Evolutionary conservation across 2,797 vertebrate genomes (phyloP), one percentile per base, ranked within the genome.

Genomic region (Poeciliopsis gracilis): DNA sequence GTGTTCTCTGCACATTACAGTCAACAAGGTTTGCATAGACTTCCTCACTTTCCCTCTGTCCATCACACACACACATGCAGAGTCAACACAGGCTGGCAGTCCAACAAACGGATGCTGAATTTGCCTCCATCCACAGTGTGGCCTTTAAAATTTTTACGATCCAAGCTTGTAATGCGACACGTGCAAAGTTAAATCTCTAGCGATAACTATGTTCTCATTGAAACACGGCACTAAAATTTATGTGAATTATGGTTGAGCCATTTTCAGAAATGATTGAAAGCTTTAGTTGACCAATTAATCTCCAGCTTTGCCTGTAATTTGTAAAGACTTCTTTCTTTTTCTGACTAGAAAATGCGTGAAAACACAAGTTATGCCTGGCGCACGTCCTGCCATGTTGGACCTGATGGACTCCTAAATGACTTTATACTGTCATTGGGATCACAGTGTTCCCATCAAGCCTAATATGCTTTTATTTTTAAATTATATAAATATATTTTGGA

Each of bases 151-250:
- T 69, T 83, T 90, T 93, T 87, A 88, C 36, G 61, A 84, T 71
- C 81, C 70, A 41, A 82, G 75, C 73, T 83, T 47, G 78, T 87
- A 79, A 87, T 90, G 85, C 78, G 49, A 78, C 81, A 79, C 66
- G 11, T 49, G 73, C 76, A 18, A 81, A 84, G 80, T 78, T 83
- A 84, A 83, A 86, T 88, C 82, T 45, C 10, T 38, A 59, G 81
- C n/a, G 74, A 89, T 88, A 78, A 87, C 66, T 25, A 79, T 80
- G 84, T 82, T 89, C 73, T 77, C 77, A 2, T 92, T 91, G 87
- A 85, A 89, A 87, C 76, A 74, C 84, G 87, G 87, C 85, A 82
- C 80, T 91, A 88, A 91, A 92, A 90, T 74, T 78, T 46, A 82
- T 92, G 90, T 86, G 86, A 88, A 76, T 82, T 86, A 81, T 82